phyloP scores from a whole-genome alignment of 2,797 vertebrate genomes.

The Syndactyla subalaris region DNA sequence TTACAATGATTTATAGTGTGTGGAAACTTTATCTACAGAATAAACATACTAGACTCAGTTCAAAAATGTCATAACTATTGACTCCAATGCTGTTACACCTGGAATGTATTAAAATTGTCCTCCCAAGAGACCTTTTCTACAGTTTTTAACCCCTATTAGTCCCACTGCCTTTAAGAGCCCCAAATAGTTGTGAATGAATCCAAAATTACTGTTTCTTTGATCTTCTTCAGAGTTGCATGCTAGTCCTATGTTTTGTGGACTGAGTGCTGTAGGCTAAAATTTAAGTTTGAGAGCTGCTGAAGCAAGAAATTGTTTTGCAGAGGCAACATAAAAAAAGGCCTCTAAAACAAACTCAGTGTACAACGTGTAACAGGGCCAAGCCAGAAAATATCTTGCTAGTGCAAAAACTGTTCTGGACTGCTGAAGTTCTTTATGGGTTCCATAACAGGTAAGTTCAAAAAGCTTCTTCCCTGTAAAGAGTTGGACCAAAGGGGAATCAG shows the following conservation, averaged over 20 bases:
- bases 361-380: neutral
- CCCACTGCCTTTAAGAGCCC: neutral
- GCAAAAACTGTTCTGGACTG: neutral
- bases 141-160: neutral
- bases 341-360: neutral
- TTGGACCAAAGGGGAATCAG: neutral
- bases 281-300: slow-evolving; percentile 13
- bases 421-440: neutral
- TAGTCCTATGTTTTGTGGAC: neutral
- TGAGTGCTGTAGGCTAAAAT: neutral
- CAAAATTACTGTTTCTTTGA: neutral
- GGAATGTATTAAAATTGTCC: neutral
- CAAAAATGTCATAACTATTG: slow-evolving; percentile 27
- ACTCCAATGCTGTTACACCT: neutral
- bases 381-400: neutral
- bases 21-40: slow-evolving; percentile 50
- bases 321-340: neutral
- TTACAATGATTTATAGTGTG: slow-evolving; percentile 53
- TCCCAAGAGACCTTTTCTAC: neutral
- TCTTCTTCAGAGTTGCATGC: neutral
- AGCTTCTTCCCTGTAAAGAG: neutral
- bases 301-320: slow-evolving; percentile 36
- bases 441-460: neutral
- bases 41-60: slow-evolving; percentile 45
- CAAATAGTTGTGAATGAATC: neutral